Evolutionary conservation across 2,797 vertebrate genomes (phyloP), one percentile per base, ranked within the genome.

Genomic region (Brachyalestes nurse): DNA sequence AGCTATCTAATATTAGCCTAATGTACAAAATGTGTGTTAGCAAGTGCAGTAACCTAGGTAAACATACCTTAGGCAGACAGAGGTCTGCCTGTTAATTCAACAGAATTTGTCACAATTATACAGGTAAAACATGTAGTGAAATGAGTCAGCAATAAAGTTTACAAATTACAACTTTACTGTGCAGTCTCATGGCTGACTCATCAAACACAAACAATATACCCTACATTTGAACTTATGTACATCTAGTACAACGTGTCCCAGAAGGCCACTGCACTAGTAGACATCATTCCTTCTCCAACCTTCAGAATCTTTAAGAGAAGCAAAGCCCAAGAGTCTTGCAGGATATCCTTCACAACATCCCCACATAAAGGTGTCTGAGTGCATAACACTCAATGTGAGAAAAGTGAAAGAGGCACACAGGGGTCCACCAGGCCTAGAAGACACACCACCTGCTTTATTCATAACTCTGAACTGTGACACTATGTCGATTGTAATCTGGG

Each of bases 391-490:
- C 42, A 53, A n/a, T 16, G 17, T 19, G 13, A 19, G 25, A 55
- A 70, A 7, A 55, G 17, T 28, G 13, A 69, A 6, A 49, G 28
- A n/a, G 58, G 67, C 42, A 17, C 4, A 17, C 49, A 21, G 71
- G 25, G 21, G 34, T 25, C 23, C 72, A 66, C n/a, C 14, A 53
- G 47, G 49, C 28, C 28, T 8, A 14, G 65, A 42, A 14, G 47
- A 5, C 62, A 70, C 16, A 55, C 45, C 64, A 61, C 57, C 19
- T 66, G 42, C 53, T 73, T 82, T 64, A 75, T 75, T 77, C 83
- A 84, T 67, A 76, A 60, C 51, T 79, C 45, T 78, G 62, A 67
- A 65, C 66, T 51, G 61, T 69, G 78, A 78, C 78, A 80, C 81
- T 75, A 10, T 34, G 47, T 28, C 14, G 38, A 9, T 47, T 4